phyloP scores from a whole-genome alignment of 2,888 invertebrate species.

The Camponotus fellah region DNA sequence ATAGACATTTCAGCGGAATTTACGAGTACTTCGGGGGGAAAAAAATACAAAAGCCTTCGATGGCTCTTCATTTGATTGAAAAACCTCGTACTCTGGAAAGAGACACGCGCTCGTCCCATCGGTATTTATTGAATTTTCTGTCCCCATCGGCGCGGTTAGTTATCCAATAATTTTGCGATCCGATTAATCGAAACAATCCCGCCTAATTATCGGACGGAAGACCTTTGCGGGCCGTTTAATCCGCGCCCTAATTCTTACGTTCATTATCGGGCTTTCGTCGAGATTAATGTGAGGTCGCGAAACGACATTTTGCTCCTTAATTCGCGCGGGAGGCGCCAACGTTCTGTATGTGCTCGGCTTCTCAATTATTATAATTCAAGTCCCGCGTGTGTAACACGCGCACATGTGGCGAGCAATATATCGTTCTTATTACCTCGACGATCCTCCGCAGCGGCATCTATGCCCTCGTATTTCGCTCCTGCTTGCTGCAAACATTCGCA shows the following conservation, averaged over 20 bases:
- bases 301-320: constrained; percentile 26
- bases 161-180: constrained; percentile 5
- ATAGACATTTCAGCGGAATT: constrained; percentile 54
- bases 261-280: neutral
- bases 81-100: constrained; percentile 46
- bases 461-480: constrained; percentile 49
- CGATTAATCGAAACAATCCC: constrained; percentile 32
- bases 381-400: constrained; percentile 30
- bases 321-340: constrained; percentile 28
- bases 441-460: constrained; percentile 37
- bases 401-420: constrained; percentile 51
- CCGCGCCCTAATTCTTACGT: constrained; percentile 15
- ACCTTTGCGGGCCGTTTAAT: constrained; percentile 6
- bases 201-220: constrained; percentile 4
- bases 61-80: constrained; percentile 55
- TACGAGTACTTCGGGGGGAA: constrained; percentile 45
- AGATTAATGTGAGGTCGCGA: constrained; percentile 16
- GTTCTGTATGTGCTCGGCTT: constrained; percentile 21
- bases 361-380: constrained; percentile 58
- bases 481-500: constrained; percentile 58
- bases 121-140: constrained; percentile 29
- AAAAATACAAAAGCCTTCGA: constrained; percentile 52
- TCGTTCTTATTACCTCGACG: constrained; percentile 45
- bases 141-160: constrained; percentile 7
- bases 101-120: constrained; percentile 23